These are phyloP conservation scores for Noturus placidus DNA, from an alignment of 2,113 vertebrate genomes.

Conservation along the genomic window DNA sequence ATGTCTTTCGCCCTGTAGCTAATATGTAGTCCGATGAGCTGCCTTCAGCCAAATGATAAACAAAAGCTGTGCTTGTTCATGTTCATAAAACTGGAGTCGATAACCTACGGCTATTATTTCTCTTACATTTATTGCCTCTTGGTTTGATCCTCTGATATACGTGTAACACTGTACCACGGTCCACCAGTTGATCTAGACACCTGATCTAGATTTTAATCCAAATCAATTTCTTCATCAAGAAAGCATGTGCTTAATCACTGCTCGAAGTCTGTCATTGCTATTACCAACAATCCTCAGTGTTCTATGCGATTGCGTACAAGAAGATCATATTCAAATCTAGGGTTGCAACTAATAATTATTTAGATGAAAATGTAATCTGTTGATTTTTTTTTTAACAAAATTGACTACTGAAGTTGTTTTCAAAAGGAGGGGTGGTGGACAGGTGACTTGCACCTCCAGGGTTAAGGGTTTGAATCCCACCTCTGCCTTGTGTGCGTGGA, in stretches of 20 bases:
- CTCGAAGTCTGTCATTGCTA: not conserved
- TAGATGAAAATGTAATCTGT: not conserved
- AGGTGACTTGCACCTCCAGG: no score
- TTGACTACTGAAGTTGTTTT: not conserved
- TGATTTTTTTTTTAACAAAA: not conserved
- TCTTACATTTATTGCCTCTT: not conserved
- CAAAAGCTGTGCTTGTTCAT: not conserved
- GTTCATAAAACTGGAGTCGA: not conserved
- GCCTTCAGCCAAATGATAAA: not conserved
- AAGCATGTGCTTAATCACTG: not conserved
- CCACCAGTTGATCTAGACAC: not conserved
- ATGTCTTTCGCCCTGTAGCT: not conserved
- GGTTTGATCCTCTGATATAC: not conserved
- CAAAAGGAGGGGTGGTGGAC: no score
- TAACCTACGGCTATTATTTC: not conserved
- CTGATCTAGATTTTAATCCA: not conserved
- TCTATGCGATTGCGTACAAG: not conserved
- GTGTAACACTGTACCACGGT: not conserved
- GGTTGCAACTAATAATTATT: not conserved
- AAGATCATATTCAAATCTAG: not conserved
- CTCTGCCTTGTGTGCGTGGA: no score
- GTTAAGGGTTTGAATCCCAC: no score
- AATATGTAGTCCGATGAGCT: not conserved
- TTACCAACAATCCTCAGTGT: not conserved
- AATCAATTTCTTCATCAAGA: not conserved